Evolutionary conservation across 1,140 invertebrate genomes (phyloP).

Genomic region (Polypedilum vanderplanki): DNA sequence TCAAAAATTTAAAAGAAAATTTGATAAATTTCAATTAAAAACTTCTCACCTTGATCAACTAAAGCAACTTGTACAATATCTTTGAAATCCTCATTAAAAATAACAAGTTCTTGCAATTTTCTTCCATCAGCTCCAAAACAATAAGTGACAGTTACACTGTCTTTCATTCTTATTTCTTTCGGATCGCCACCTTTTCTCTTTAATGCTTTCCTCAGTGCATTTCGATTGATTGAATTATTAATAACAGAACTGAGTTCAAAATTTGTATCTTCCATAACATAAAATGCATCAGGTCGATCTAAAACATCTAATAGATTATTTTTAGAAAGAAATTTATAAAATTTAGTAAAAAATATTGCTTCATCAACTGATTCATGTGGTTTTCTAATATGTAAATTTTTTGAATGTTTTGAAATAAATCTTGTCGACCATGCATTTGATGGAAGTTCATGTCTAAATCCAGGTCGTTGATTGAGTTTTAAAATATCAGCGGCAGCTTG

Average conservation of each 20-base stretch:
- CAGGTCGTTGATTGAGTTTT: not conserved
- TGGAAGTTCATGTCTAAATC: not conserved
- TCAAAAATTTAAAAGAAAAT: too few species aligned
- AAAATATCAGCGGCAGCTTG: not conserved
- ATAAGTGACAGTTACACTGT: not conserved
- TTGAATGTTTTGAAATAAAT: not conserved
- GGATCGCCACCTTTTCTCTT: not conserved
- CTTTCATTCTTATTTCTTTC: not conserved
- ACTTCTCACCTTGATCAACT: not conserved
- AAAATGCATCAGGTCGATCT: not conserved
- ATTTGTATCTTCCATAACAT: not conserved
- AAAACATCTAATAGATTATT: not conserved
- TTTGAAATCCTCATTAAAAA: not conserved
- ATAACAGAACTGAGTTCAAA: not conserved
- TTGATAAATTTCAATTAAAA: too few species aligned
- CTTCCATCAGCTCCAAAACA: not conserved
- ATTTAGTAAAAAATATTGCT: not conserved
- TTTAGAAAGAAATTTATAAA: not conserved
- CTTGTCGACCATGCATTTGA: not conserved
- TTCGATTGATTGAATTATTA: not conserved
- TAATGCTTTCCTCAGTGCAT: not conserved
- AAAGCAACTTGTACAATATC: conserved; percentile 1
- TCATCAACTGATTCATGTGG: not conserved
- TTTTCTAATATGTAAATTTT: not conserved
- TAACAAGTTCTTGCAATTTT: not conserved